These are phyloP conservation scores for Acanthococcus lagerstroemiae DNA, from an alignment of 2,888 invertebrate genomes.

Conservation along the genomic window DNA sequence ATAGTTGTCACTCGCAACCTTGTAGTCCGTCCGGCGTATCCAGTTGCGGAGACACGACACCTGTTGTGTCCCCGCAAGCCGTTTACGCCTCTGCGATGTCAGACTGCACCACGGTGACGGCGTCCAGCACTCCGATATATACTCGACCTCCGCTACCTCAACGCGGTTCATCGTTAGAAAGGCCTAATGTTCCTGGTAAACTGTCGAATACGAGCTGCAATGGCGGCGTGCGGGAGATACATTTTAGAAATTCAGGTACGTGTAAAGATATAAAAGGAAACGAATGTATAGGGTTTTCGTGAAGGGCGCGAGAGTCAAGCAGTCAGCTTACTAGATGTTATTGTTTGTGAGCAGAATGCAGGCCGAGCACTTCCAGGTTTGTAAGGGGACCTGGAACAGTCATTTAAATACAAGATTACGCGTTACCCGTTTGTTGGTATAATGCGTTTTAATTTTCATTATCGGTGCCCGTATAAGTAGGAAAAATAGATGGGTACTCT, in stretches of 20 bases:
- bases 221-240: conserved; percentile 7
- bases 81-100: conserved; percentile 33
- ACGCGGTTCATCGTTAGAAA: conserved; percentile 77
- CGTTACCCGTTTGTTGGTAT: too few species aligned
- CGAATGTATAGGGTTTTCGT: too few species aligned
- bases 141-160: conserved; percentile 62
- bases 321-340: too few species aligned
- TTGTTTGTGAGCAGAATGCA: too few species aligned
- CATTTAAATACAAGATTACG: too few species aligned
- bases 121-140: neutral
- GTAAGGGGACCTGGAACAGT: too few species aligned
- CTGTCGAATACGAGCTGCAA: conserved; percentile 31
- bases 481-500: too few species aligned
- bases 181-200: conserved; percentile 55
- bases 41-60: conserved; percentile 33
- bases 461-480: too few species aligned
- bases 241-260: conserved; percentile 8
- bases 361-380: too few species aligned
- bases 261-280: too few species aligned
- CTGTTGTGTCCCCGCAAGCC: conserved; percentile 38
- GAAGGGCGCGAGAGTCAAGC: too few species aligned
- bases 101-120: neutral
- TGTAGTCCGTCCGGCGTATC: conserved; percentile 41
- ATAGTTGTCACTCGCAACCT: conserved; percentile 45
- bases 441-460: too few species aligned